phyloP scores from a whole-genome alignment of 2,797 vertebrate species.

The Sebastolobus altivelis region DNA sequence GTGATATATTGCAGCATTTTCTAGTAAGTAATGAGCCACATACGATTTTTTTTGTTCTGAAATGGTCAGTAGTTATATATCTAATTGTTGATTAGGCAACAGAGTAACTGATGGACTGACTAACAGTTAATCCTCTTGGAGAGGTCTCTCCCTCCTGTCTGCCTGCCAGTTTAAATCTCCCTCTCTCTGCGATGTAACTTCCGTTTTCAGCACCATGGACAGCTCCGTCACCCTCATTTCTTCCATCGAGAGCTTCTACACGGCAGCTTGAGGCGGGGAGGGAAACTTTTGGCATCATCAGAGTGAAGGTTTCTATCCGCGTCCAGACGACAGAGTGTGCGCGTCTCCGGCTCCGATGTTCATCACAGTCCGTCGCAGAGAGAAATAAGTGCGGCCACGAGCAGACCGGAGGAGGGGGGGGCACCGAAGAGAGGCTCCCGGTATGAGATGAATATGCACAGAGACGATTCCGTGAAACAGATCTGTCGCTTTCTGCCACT shows the following conservation, averaged over 20 bases:
- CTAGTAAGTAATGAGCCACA: background rate
- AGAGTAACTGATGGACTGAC: background rate
- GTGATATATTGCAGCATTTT: background rate
- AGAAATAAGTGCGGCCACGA: constrained; percentile 50
- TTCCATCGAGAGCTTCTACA: constrained; percentile 66
- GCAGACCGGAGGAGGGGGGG: constrained; percentile 51
- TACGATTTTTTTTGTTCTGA: background rate
- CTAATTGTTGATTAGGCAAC: background rate
- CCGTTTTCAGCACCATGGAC: constrained; percentile 83
- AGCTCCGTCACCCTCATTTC: constrained; percentile 75
- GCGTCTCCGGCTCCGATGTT: constrained; percentile 57
- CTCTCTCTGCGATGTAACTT: constrained; percentile 91
- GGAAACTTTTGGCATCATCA: constrained; percentile 90
- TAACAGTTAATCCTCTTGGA: background rate
- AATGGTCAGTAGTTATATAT: background rate
- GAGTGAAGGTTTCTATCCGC: constrained; percentile 48
- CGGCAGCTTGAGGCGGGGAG: constrained; percentile 79
- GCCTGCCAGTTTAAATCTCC: constrained; percentile 86
- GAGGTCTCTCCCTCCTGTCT: background rate
- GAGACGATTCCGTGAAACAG: constrained; percentile 85
- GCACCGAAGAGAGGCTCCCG: constrained; percentile 70
- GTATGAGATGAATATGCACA: constrained; percentile 89
- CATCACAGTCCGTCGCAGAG: constrained; percentile 48
- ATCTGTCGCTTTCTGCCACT: constrained; percentile 83
- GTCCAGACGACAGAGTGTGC: constrained; percentile 30